These are phyloP conservation scores for Circaetus gallicus DNA, from an alignment of 2,113 vertebrate species.

Conservation along the genomic window DNA sequence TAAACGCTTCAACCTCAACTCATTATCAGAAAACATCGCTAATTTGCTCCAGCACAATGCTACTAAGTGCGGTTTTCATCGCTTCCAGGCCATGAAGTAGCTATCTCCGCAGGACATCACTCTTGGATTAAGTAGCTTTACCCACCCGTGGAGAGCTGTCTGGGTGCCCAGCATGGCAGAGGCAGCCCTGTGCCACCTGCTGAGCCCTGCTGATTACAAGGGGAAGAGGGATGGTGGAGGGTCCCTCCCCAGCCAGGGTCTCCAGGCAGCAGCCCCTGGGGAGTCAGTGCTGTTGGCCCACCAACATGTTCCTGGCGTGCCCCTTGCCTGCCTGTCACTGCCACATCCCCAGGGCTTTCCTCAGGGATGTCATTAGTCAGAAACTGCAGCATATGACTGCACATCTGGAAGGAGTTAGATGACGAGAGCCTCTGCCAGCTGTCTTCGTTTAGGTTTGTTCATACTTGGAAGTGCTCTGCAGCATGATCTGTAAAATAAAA, in stretches of 20 bases:
- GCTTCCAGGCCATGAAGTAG: not conserved
- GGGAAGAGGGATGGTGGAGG: not conserved
- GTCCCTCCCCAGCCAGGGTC: not conserved
- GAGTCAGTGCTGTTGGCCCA: not conserved
- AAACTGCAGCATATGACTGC: constrained; percentile 29
- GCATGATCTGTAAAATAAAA: constrained; percentile 59
- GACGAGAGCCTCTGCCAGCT: constrained; percentile 57
- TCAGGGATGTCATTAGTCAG: constrained; percentile 39
- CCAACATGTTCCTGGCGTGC: constrained; percentile 27
- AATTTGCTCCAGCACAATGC: constrained; percentile 44
- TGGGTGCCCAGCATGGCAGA: not conserved
- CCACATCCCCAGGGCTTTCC: constrained; percentile 13
- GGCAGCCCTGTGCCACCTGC: not conserved
- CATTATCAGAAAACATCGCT: constrained; percentile 13
- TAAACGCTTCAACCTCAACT: constrained; percentile 41
- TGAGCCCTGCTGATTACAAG: not conserved
- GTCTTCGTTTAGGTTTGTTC: constrained; percentile 61
- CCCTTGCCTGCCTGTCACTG: not conserved
- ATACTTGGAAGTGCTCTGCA: constrained; percentile 40
- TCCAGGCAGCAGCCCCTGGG: not conserved
- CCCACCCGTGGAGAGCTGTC: not conserved
- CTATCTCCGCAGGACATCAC: not conserved
- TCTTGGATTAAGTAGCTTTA: not conserved
- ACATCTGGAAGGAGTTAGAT: constrained; percentile 68
- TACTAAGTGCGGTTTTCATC: not conserved